Evolutionary conservation across 2,888 invertebrate species (phyloP).

Genomic region (Erannis defoliaria): DNA sequence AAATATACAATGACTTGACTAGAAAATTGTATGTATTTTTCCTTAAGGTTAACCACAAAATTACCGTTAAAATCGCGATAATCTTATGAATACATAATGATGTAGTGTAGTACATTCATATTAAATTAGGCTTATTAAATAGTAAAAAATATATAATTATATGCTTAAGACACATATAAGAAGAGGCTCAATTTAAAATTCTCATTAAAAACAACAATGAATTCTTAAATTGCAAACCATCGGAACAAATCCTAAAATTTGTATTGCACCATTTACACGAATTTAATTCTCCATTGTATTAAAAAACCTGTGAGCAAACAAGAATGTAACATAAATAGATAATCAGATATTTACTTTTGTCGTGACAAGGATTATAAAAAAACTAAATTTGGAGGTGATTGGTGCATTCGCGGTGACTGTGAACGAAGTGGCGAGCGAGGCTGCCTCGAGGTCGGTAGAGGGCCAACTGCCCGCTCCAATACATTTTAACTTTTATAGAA

Average conservation of each 20-base stretch:
- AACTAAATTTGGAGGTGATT: constrained; percentile 77
- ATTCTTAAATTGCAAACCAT: constrained; percentile 43
- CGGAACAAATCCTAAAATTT: constrained; percentile 54
- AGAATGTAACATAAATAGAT: constrained; percentile 21
- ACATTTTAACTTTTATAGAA: constrained; percentile 48
- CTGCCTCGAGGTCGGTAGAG: constrained; percentile 75
- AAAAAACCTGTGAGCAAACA: constrained; percentile 49
- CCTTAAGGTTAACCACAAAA: constrained; percentile 41
- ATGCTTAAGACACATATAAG: neutral
- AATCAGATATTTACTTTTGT: constrained; percentile 17
- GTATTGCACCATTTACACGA: constrained; percentile 61
- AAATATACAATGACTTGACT: constrained; percentile 22
- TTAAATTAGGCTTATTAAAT: neutral
- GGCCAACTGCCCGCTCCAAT: constrained; percentile 60
- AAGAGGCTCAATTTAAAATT: neutral
- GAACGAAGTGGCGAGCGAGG: constrained; percentile 63
- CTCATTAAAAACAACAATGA: neutral
- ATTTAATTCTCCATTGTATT: constrained; percentile 52
- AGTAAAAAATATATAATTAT: neutral
- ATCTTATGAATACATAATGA: constrained; percentile 21
- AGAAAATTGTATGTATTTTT: constrained; percentile 37
- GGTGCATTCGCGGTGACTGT: constrained; percentile 78
- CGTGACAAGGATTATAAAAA: constrained; percentile 71
- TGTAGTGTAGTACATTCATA: neutral
- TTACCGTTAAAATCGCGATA: constrained; percentile 27